Conservation (phyloP, 2,888 invertebrate genomes). For the Andrena marginata region DNA sequence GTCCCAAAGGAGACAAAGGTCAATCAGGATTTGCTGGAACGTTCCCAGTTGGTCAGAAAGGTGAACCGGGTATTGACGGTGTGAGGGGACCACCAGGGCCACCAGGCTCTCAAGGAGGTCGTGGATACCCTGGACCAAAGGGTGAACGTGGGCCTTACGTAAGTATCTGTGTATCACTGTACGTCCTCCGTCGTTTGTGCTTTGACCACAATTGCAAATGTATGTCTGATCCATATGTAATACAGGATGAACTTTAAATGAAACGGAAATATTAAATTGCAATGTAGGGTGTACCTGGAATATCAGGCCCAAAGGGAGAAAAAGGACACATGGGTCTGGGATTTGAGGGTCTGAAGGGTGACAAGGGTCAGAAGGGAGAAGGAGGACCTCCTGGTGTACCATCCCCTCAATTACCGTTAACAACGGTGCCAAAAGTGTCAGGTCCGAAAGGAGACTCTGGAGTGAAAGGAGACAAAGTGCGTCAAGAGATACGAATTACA, state of each 20-base stretch:
- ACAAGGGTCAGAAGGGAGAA: slow-evolving; percentile 89
- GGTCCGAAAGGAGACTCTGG: slow-evolving; percentile 86
- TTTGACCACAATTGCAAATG: neutral
- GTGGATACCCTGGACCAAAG: slow-evolving; percentile 87
- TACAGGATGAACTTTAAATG: too few species aligned
- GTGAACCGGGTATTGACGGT: slow-evolving; percentile 93
- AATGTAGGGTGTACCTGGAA: slow-evolving; percentile 89
- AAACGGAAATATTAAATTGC: neutral
- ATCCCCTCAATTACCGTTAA: slow-evolving; percentile 32
- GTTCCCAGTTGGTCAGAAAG: slow-evolving; percentile 93
- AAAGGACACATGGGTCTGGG: slow-evolving; percentile 88
- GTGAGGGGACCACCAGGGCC: slow-evolving; percentile 89
- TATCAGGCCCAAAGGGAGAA: slow-evolving; percentile 89
- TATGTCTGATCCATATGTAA: too few species aligned
- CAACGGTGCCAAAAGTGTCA: slow-evolving; percentile 73
- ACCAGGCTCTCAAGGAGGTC: slow-evolving; percentile 88
- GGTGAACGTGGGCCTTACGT: slow-evolving; percentile 89
- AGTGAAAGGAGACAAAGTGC: slow-evolving; percentile 88
- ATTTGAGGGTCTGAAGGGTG: slow-evolving; percentile 87
- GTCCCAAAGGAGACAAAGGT: slow-evolving; percentile 92
- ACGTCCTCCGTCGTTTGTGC: neutral
- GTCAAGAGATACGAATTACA: slow-evolving; percentile 70
- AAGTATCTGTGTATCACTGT: slow-evolving; percentile 70
- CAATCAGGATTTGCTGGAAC: slow-evolving; percentile 91
- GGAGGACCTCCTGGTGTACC: slow-evolving; percentile 85